Evolutionary conservation across 1,140 invertebrate species (phyloP).

Genomic region (Drosophila nannoptera): DNA sequence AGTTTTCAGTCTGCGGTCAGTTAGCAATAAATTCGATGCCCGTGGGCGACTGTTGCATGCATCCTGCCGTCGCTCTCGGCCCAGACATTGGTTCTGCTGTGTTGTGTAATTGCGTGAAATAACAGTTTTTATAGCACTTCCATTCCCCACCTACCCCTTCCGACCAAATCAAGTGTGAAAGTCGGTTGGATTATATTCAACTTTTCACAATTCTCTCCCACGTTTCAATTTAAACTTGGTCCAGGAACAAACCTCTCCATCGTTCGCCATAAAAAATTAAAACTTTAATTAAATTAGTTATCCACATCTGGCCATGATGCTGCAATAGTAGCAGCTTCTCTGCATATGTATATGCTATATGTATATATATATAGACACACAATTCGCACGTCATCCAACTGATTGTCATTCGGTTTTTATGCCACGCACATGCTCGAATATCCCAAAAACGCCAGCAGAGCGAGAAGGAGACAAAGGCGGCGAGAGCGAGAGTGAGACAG

Average conservation of each 20-base stretch:
- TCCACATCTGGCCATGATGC: slow-evolving; percentile 19
- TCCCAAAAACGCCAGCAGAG: slow-evolving; percentile 1
- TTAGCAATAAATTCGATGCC: slow-evolving; percentile 59
- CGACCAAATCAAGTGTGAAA: slow-evolving; percentile 56
- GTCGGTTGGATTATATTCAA: slow-evolving; percentile 51
- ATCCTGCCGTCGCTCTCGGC: neutral
- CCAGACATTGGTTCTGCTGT: slow-evolving; percentile 5
- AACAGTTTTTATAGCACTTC: slow-evolving; percentile 26
- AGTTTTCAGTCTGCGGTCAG: slow-evolving; percentile 47
- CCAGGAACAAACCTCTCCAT: neutral
- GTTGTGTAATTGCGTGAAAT: slow-evolving; percentile 59
- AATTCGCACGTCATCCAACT: slow-evolving; percentile 23
- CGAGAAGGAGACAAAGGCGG: too few relatives aligned
- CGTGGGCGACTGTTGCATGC: slow-evolving; percentile 17
- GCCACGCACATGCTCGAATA: slow-evolving; percentile 12
- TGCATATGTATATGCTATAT: neutral
- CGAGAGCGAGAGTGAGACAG: neutral
- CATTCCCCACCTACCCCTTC: neutral
- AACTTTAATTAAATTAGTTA: slow-evolving; percentile 38
- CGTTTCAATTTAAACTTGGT: slow-evolving; percentile 9
- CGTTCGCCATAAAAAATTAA: slow-evolving; percentile 18
- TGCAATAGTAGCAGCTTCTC: slow-evolving; percentile 4
- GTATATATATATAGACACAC: neutral
- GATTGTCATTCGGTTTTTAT: slow-evolving; percentile 24
- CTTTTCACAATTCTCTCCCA: slow-evolving; percentile 5